Evolutionary conservation across 2,113 vertebrate genomes (phyloP).

Genomic region (Eurypyga helias): DNA sequence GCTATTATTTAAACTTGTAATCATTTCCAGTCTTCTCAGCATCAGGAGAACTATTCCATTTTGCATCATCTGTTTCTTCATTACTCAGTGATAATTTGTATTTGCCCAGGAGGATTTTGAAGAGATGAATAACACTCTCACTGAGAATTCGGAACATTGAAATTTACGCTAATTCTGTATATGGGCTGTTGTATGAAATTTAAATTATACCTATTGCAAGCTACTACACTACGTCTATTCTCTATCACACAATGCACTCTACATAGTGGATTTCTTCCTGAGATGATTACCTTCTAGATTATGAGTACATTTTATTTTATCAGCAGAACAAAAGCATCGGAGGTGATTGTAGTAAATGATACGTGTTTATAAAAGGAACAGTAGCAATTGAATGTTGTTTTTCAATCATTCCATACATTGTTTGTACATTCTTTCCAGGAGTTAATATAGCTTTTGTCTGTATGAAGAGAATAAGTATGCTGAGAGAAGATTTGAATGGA

Average conservation of each 20-base stretch:
- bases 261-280: slow-evolving; percentile 20
- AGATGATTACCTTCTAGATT: slow-evolving; percentile 48
- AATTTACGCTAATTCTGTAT: slow-evolving; percentile 26
- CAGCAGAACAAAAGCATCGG: slow-evolving; percentile 47
- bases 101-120: slow-evolving; percentile 65
- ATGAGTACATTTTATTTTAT: slow-evolving; percentile 55
- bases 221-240: not conserved
- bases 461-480: not conserved
- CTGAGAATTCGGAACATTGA: not conserved
- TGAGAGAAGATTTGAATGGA: not conserved
- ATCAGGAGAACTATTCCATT: slow-evolving; percentile 53
- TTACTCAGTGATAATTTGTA: slow-evolving; percentile 55
- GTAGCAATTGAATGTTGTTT: slow-evolving; percentile 1
- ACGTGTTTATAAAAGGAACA: slow-evolving; percentile 22
- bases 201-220: slow-evolving; percentile 47
- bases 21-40: slow-evolving; percentile 17
- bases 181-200: slow-evolving; percentile 47
- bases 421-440: not conserved
- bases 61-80: slow-evolving; percentile 52
- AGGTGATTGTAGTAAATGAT: slow-evolving; percentile 48
- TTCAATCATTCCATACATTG: not conserved
- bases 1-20: slow-evolving; percentile 59
- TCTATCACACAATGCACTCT: slow-evolving; percentile 27
- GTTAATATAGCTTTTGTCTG: slow-evolving; percentile 6
- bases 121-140: not conserved